These are phyloP conservation scores for Pseudomyrmex dendroicus DNA, from an alignment of 1,140 invertebrate species.

Conservation along the genomic window DNA sequence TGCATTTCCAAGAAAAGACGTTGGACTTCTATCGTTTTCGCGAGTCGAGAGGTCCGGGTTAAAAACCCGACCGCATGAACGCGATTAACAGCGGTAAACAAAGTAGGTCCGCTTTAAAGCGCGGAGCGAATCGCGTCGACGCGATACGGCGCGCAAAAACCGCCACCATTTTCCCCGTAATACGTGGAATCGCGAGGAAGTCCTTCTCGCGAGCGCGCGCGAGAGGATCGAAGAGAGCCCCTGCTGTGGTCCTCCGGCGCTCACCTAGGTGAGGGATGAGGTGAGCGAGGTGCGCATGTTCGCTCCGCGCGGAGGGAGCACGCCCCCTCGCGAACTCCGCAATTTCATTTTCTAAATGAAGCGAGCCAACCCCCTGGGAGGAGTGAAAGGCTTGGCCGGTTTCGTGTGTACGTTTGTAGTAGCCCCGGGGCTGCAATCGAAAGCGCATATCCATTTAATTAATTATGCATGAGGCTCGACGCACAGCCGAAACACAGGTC, in stretches of 20 bases:
- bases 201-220: constrained; percentile 32
- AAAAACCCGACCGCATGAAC: constrained; percentile 3
- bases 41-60: constrained; percentile 19
- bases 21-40: not conserved
- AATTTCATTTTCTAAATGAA: constrained; percentile 80
- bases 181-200: constrained; percentile 40
- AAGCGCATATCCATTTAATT: constrained; percentile 81
- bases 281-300: constrained; percentile 79
- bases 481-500: constrained; percentile 72
- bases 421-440: constrained; percentile 76
- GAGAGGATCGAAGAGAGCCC: constrained; percentile 65
- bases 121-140: constrained; percentile 46
- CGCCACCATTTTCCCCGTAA: constrained; percentile 65
- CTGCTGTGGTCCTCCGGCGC: constrained; percentile 50
- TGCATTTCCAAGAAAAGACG: constrained; percentile 23
- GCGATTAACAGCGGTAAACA: constrained; percentile 57
- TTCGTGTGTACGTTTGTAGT: constrained; percentile 46
- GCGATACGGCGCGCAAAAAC: constrained; percentile 50
- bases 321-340: constrained; percentile 74
- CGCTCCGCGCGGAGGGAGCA: constrained; percentile 72
- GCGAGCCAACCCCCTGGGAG: constrained; percentile 63
- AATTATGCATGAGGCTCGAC: constrained; percentile 80
- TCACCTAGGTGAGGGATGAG: constrained; percentile 65
- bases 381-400: constrained; percentile 64
- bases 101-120: constrained; percentile 66